Conservation (phyloP, 2,888 invertebrate species). For the Agriopis aurantiaria region DNA sequence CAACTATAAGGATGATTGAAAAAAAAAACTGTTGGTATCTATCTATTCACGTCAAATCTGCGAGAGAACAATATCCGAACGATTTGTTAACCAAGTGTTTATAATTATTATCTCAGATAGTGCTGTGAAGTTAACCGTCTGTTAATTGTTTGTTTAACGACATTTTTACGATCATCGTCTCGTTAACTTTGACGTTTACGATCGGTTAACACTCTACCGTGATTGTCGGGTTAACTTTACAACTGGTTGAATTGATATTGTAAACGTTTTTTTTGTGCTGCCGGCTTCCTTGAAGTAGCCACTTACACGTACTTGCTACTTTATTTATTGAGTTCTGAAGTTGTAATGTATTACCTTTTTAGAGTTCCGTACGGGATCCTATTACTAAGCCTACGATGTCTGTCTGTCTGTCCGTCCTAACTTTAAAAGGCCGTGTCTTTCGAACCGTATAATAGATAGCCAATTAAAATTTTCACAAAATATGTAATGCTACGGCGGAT, state of each 20-base stretch:
- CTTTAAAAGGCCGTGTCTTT: too few species aligned
- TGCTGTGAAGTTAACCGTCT: slow-evolving; percentile 55
- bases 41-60: not conserved
- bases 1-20: too few species aligned
- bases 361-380: too few species aligned
- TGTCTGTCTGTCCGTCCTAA: too few species aligned
- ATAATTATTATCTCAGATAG: slow-evolving; percentile 55
- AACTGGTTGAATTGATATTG: slow-evolving; percentile 62
- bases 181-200: slow-evolving; percentile 83
- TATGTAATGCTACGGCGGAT: too few species aligned
- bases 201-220: slow-evolving; percentile 76
- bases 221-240: slow-evolving; percentile 62
- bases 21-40: too few species aligned
- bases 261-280: slow-evolving; percentile 57
- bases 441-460: too few species aligned
- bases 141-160: slow-evolving; percentile 84
- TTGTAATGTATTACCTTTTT: too few species aligned
- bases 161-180: slow-evolving; percentile 79
- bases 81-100: slow-evolving; percentile 39
- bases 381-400: too few species aligned
- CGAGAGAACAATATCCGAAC: not conserved
- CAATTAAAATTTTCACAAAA: too few species aligned
- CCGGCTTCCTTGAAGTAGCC: slow-evolving; percentile 32
- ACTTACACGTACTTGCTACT: not conserved
- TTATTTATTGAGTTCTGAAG: not conserved